Percentiles rank a stretch among this genome's conserved stretches.
Evolutionary conservation across 2,888 invertebrate genomes (phyloP).

Genomic region (Drosophila prolongata): DNA sequence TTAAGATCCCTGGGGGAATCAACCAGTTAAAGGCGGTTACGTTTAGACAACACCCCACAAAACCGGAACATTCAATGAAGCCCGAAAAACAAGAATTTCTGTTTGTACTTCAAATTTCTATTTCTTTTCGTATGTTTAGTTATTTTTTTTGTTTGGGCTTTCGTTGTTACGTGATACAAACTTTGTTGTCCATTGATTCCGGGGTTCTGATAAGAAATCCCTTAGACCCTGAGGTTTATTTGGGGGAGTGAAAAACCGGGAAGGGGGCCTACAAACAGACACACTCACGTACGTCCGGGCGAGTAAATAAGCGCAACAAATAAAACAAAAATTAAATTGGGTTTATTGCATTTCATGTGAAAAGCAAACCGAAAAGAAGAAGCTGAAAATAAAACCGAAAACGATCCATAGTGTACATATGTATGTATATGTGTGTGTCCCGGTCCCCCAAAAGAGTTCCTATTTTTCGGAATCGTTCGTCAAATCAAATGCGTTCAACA

Average conservation of each 20-base stretch:
- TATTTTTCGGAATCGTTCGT: constrained; percentile 32
- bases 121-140: constrained; percentile 6
- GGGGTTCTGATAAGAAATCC: constrained; percentile 57
- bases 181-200: constrained; percentile 60
- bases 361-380: constrained; percentile 57
- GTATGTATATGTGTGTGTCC: neutral
- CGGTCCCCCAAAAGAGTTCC: constrained; percentile 1
- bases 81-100: neutral
- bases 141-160: constrained; percentile 40
- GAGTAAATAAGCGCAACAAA: constrained; percentile 73
- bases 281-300: constrained; percentile 45
- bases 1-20: neutral
- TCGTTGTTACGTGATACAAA: constrained; percentile 62
- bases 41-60: neutral
- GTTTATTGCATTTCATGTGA: constrained; percentile 79
- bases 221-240: constrained; percentile 6
- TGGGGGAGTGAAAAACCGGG: neutral
- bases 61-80: constrained; percentile 12
- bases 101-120: constrained; percentile 37
- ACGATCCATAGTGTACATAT: neutral
- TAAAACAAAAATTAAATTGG: constrained; percentile 73
- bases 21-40: neutral
- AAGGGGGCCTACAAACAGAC: neutral
- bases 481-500: constrained; percentile 55
- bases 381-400: constrained; percentile 30